These are phyloP conservation scores for Xenentodon cancila DNA, from an alignment of 2,797 vertebrate genomes.

Conservation along the genomic window DNA sequence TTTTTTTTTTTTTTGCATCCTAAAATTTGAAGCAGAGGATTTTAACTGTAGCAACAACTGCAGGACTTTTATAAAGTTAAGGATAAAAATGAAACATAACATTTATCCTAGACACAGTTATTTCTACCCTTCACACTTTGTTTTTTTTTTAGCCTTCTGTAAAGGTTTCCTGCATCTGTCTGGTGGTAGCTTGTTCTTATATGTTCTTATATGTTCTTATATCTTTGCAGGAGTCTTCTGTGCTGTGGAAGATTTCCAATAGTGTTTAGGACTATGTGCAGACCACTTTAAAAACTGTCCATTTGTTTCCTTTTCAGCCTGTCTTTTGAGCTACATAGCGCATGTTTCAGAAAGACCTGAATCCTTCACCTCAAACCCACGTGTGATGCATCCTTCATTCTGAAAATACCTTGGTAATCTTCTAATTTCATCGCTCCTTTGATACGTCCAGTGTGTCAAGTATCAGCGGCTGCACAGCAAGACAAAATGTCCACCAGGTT, in stretches of 20 bases:
- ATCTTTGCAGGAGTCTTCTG: not conserved
- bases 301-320: too few species aligned
- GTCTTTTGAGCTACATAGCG: too few species aligned
- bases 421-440: too few species aligned
- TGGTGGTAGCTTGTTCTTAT: not conserved
- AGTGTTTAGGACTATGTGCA: too few species aligned
- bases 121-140: not conserved
- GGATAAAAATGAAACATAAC: not conserved
- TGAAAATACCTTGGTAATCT: too few species aligned
- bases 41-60: not conserved
- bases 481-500: not conserved
- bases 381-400: too few species aligned
- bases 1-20: too few species aligned
- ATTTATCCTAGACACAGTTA: not conserved
- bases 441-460: not conserved
- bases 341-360: not conserved
- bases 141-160: not conserved
- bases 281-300: too few species aligned
- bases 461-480: not conserved
- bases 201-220: not conserved
- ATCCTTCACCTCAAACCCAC: too few species aligned
- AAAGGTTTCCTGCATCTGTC: not conserved
- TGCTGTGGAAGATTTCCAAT: not conserved
- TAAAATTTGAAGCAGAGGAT: too few species aligned
- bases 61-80: not conserved